Evolutionary conservation across 2,888 invertebrate species (phyloP), one percentile per base, ranked within the genome.

Genomic region (Drosophila diplacantha): DNA sequence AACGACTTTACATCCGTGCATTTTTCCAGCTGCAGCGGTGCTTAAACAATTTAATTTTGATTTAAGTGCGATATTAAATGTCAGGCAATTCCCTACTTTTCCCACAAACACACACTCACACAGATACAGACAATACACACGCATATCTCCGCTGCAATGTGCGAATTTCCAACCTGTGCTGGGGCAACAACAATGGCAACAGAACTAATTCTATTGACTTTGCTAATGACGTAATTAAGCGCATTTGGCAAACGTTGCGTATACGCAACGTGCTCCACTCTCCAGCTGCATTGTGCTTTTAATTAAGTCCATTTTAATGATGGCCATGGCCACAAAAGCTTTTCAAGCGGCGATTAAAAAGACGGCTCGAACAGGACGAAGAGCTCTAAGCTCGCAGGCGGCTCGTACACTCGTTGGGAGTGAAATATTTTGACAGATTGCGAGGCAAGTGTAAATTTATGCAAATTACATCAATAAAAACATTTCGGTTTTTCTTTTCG

Each of bases 201-300:
- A 49, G 20, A 61, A 74, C 76, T 78, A 75, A 78, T 81, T 85
- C 85, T 85, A 84, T 84, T 85, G 84, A 85, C 85, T 85, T 74
- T 85, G 80, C 85, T 85, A 85, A 85, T 85, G 85, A 85, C 80
- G 85, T 85, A 81, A 85, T 84, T 85, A 85, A 81, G 81, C 64
- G 79, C 75, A 83, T 78, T 81, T 69, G 71, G 51, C 58, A 47
- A 39, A 54, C 64, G 46, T 43, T 51, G 54, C 78, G 71, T 73
- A 74, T 69, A 72, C 72, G 69, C 71, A 65, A 65, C 66, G 61
- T 65, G 68, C 60, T 60, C 20, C 47, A 39, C 29, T 52, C 35
- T 41, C 60, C 29, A 50, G 60, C 50, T 44, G 53, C 54, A 57
- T 72, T 81, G 71, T 78, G 60, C 54, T 79, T 74, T 77, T 79